Evolutionary conservation across 2,888 invertebrate genomes (phyloP).

Genomic region (Zele albiditarsus): DNA sequence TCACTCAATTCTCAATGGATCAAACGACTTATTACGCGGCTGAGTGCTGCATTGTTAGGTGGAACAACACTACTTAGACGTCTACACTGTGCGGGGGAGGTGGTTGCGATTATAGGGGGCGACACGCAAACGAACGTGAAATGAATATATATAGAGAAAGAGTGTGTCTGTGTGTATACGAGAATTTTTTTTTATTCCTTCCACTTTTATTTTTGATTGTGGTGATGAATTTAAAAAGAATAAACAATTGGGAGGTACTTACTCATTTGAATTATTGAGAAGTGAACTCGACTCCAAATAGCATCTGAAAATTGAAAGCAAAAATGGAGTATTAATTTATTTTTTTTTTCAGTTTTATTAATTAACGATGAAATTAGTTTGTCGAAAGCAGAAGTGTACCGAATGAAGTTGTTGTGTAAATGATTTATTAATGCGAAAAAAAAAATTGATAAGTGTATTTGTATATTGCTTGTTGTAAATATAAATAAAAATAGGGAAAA

Average conservation of each 20-base stretch:
- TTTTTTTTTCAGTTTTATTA: too few relatives aligned
- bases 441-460: too few relatives aligned
- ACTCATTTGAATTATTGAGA: neutral
- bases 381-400: too few relatives aligned
- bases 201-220: neutral
- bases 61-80: conserved; percentile 39
- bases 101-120: neutral
- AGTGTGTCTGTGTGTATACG: neutral
- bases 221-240: neutral
- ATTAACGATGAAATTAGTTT: too few relatives aligned
- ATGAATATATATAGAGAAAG: neutral
- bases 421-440: too few relatives aligned
- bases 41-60: conserved; percentile 50
- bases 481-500: too few relatives aligned
- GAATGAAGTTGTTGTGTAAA: too few relatives aligned
- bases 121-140: neutral
- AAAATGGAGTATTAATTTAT: neutral
- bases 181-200: neutral
- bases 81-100: neutral
- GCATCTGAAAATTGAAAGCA: neutral
- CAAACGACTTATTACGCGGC: conserved; percentile 52
- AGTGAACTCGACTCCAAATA: neutral
- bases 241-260: conserved; percentile 7
- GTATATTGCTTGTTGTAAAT: too few relatives aligned
- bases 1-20: conserved; percentile 54